Evolutionary conservation across 2,113 vertebrate genomes (phyloP).

Genomic region (Zosterops lateralis): DNA sequence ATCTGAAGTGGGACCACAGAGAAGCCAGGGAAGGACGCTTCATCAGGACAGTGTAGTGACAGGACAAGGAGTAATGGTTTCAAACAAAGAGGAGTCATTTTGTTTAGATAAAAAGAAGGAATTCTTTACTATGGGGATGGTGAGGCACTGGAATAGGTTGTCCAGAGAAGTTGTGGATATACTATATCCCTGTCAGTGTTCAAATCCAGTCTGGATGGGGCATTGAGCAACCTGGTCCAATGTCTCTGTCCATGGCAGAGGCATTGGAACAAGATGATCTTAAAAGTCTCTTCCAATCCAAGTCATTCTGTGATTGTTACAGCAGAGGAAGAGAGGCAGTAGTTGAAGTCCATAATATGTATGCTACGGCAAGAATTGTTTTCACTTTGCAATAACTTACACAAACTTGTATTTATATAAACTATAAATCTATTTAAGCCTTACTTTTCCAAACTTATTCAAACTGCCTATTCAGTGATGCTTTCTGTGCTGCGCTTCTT

Average conservation of each 20-base stretch:
- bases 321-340: background rate
- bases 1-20: background rate
- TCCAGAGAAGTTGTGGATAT: background rate
- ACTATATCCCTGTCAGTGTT: background rate
- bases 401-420: background rate
- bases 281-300: background rate
- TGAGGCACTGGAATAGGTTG: background rate
- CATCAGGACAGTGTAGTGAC: background rate
- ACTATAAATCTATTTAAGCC: background rate
- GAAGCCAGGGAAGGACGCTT: background rate
- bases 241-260: background rate
- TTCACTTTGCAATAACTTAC: background rate
- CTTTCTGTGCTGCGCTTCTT: background rate
- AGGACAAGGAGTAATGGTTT: background rate
- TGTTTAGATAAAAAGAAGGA: background rate
- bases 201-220: background rate
- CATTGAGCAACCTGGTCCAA: background rate
- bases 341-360: background rate
- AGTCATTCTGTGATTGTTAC: background rate
- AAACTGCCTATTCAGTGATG: background rate
- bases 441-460: background rate
- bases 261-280: background rate
- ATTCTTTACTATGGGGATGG: background rate
- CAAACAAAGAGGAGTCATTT: background rate
- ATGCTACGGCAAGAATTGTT: background rate